Base-by-base conservation (phyloP, 2,888 invertebrate species). In the Danaus chrysippus region DNA sequence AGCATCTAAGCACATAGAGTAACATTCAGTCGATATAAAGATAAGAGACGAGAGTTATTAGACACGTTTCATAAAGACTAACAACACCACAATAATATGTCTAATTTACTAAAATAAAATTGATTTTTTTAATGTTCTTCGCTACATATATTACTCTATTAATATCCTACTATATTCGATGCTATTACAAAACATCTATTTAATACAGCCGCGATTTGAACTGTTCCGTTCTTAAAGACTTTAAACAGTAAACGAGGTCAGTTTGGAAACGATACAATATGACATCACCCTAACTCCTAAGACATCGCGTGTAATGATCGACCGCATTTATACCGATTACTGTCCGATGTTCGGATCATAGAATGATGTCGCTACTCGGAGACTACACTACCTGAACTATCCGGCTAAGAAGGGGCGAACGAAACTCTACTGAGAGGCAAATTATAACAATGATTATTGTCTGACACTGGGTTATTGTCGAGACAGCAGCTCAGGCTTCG, bases 391-490 rank as follows among this genome's bases (percentile, higher is more conserved):
- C 59, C 52, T 63, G 58, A 60, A 65, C 73, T 73, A 73, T 69
- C 59, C 63, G 59, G 60, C 70, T 68, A 73, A 64, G 65, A 74
- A 72, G 70, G 75, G 73, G 72, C 73, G 68, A 75, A 76, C 69
- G 54, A 79, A 83, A 77, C 61, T 78, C 77, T 79, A 79, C 83
- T 80, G 80, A 83, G 59, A 75, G 76, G 88, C 88, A 89, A 89
- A 88, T 78, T 67, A 88, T 81, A 86, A 77, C 74, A 87, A 87
- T 84, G 73, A 87, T 91, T 91, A 91, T 91, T 91, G 91, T 91
- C 91, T 88, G 87, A 90, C 91, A 91, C 90, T 89, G 87, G 89
- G 87, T 91, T 91, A 91, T 91, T 91, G 91, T 91, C 91, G 78
- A 90, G 90, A 91, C 91, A 91, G 91, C 91, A 91, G 91, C 83